These are phyloP conservation scores for Asbolus verrucosus DNA, from an alignment of 1,140 invertebrate species.

Conservation along the genomic window DNA sequence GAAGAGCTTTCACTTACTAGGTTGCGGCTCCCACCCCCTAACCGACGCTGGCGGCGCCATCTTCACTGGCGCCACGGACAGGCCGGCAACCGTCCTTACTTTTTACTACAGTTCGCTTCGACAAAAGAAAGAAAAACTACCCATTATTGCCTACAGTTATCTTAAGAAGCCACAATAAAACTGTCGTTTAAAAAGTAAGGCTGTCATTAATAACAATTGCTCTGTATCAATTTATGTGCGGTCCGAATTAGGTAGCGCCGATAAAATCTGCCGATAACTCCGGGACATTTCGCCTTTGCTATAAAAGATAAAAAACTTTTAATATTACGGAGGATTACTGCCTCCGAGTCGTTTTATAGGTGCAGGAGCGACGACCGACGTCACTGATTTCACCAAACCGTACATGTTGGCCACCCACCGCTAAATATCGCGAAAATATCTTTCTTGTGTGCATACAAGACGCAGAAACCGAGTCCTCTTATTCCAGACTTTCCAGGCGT, in stretches of 20 bases:
- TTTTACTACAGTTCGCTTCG: slow-evolving; percentile 61
- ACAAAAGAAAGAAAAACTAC: slow-evolving; percentile 62
- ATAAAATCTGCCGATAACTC: slow-evolving; percentile 54
- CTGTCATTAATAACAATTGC: slow-evolving; percentile 63
- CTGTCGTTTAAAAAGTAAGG: slow-evolving; percentile 63
- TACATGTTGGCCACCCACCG: neutral
- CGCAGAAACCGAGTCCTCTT: no score
- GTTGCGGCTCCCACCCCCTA: slow-evolving; percentile 47
- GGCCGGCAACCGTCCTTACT: slow-evolving; percentile 60
- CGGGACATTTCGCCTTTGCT: slow-evolving; percentile 26
- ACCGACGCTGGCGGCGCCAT: slow-evolving; percentile 49
- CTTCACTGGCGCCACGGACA: slow-evolving; percentile 52
- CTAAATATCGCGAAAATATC: no score
- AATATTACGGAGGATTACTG: slow-evolving; percentile 18
- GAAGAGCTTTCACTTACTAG: slow-evolving; percentile 56
- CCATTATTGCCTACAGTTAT: slow-evolving; percentile 66
- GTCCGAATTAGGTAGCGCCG: slow-evolving; percentile 59
- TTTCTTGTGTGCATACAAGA: no score
- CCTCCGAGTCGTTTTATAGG: slow-evolving; percentile 5
- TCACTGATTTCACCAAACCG: neutral
- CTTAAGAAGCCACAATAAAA: slow-evolving; percentile 65
- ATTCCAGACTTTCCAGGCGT: no score
- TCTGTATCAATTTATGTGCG: slow-evolving; percentile 61
- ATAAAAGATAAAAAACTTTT: slow-evolving; percentile 36
- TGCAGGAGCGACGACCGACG: slow-evolving; percentile 6